phyloP scores from a whole-genome alignment of 64 coral and sea anemone species.

The Dendronephthya gigantea region DNA sequence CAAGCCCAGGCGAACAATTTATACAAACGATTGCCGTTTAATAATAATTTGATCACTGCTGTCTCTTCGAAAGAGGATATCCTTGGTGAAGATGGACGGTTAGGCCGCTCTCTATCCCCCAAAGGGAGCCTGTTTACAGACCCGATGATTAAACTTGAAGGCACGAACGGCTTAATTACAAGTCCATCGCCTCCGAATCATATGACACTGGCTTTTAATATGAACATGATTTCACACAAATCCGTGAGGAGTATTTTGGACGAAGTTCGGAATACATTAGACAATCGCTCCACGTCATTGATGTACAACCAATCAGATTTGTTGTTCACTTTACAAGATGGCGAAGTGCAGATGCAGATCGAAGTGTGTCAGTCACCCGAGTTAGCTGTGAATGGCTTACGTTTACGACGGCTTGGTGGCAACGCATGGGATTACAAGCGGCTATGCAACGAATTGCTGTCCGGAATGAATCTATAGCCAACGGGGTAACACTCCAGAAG shows the following conservation, averaged over 20 bases:
- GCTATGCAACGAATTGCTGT: constrained; percentile 75
- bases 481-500: neutral
- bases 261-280: constrained; percentile 76
- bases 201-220: constrained; percentile 64
- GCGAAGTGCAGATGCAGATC: constrained; percentile 71
- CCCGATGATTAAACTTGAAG: constrained; percentile 43
- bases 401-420: constrained; percentile 72
- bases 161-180: constrained; percentile 44
- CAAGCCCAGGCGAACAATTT: constrained; percentile 76
- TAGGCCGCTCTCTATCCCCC: constrained; percentile 55
- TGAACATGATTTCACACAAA: constrained; percentile 83
- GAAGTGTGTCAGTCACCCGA: constrained; percentile 72
- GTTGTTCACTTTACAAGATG: constrained; percentile 74
- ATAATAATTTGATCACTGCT: constrained; percentile 78
- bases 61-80: constrained; percentile 48
- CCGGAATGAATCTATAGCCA: constrained; percentile 71
- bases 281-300: constrained; percentile 54
- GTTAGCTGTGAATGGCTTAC: constrained; percentile 68
- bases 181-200: constrained; percentile 51
- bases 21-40: constrained; percentile 69
- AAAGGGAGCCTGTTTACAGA: constrained; percentile 70
- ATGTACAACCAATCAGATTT: constrained; percentile 72
- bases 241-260: constrained; percentile 69
- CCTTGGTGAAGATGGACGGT: constrained; percentile 33
- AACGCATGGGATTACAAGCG: constrained; percentile 90